phyloP scores from a whole-genome alignment of 2,797 vertebrate species.

The Chelonia mydas region DNA sequence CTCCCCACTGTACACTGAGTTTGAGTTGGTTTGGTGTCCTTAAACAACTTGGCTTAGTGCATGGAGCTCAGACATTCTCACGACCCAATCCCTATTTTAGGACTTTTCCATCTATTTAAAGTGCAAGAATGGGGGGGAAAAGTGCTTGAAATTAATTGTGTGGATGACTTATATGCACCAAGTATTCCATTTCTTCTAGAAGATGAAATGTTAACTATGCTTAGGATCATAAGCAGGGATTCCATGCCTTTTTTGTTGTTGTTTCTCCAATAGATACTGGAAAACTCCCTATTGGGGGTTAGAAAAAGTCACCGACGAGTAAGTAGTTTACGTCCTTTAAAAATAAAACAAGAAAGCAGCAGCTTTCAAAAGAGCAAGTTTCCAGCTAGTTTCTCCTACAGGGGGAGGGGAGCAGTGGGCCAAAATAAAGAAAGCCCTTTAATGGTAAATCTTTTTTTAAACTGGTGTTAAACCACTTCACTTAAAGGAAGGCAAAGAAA shows the following conservation, averaged over 20 bases:
- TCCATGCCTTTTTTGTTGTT: conserved; percentile 11
- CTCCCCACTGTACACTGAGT: not conserved
- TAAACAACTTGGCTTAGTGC: conserved; percentile 35
- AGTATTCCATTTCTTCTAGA: conserved; percentile 49
- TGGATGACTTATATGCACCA: not conserved
- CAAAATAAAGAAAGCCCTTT: conserved; percentile 2
- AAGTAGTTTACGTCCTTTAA: not conserved
- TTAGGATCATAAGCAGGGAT: conserved; percentile 4
- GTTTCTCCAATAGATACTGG: conserved; percentile 17
- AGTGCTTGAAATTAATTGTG: not conserved
- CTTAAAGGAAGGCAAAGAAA: not conserved
- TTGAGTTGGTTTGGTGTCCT: conserved; percentile 1
- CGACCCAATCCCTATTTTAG: conserved; percentile 77
- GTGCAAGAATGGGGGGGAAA: conserved; percentile 51
- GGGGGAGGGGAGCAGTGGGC: conserved; percentile 3
- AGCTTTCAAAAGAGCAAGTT: too few species aligned
- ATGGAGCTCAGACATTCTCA: conserved; percentile 78
- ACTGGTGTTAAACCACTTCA: not conserved
- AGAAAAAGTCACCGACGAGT: conserved; percentile 8
- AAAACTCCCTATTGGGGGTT: conserved; percentile 69
- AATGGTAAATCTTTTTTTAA: not conserved
- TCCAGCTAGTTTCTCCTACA: not conserved
- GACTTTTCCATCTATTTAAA: conserved; percentile 79
- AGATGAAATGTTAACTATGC: conserved; percentile 44
- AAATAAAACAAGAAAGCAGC: not conserved